Evolutionary conservation across 2,113 vertebrate genomes (phyloP).

Genomic region (Xiphophorus maculatus): DNA sequence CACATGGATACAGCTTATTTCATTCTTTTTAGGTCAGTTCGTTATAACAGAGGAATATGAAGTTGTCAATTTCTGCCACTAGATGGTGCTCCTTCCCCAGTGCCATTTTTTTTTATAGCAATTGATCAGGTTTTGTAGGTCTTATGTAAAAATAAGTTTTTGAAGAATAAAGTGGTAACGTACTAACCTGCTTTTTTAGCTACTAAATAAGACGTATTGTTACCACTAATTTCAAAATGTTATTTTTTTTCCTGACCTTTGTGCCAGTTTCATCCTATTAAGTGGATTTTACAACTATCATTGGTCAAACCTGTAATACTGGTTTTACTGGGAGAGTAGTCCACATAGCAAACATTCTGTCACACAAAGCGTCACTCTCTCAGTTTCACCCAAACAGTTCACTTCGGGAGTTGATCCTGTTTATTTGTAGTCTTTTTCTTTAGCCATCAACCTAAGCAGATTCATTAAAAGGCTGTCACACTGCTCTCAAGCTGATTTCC

Average conservation of each 20-base stretch:
- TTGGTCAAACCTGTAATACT: constrained; percentile 70
- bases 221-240: neutral
- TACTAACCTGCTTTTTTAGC: too few relatives aligned
- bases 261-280: constrained; percentile 23
- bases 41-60: neutral
- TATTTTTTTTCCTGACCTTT: neutral
- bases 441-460: neutral
- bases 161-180: neutral
- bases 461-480: neutral
- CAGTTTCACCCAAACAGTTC: constrained; percentile 73
- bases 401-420: constrained; percentile 19
- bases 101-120: neutral
- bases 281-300: constrained; percentile 39
- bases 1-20: too few relatives aligned
- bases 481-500: neutral
- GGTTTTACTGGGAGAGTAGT: constrained; percentile 67
- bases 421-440: neutral
- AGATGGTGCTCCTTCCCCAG: constrained; percentile 45
- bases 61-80: constrained; percentile 32
- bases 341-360: constrained; percentile 74
- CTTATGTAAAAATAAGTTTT: neutral
- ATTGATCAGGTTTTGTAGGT: neutral
- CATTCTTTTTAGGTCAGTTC: too few relatives aligned
- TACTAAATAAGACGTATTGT: neutral
- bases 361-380: constrained; percentile 51